phyloP scores from a whole-genome alignment of 2,888 invertebrate species.

The Troides aeacus region DNA sequence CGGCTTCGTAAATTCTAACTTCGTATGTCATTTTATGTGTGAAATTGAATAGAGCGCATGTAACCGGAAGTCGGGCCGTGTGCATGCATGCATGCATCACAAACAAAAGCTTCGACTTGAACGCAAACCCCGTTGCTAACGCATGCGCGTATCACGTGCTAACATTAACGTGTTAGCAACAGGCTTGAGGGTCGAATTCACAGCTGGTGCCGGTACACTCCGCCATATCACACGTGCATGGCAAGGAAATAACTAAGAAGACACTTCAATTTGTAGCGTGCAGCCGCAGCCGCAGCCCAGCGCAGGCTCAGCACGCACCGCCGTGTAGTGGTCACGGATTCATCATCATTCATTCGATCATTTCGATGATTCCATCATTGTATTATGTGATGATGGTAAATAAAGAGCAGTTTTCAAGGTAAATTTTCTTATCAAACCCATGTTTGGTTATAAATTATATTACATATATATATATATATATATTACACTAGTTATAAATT shows the following conservation, averaged over 20 bases:
- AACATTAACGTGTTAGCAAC: too few species aligned
- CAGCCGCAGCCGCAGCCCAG: neutral
- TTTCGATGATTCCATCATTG: neutral
- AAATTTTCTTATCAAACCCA: too few species aligned
- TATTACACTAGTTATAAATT: too few species aligned
- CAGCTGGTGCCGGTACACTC: neutral
- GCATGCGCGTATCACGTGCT: neutral
- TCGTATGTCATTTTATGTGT: neutral
- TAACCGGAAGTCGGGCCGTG: neutral
- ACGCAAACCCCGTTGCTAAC: neutral
- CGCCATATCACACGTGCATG: neutral
- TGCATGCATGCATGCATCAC: neutral
- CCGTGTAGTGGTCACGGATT: too few species aligned
- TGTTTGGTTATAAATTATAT: too few species aligned
- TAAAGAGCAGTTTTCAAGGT: too few species aligned
- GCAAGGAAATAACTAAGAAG: constrained; percentile 12
- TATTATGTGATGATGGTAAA: neutral
- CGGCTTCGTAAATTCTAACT: too few species aligned
- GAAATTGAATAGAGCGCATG: too few species aligned
- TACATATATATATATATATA: too few species aligned
- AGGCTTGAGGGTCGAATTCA: neutral
- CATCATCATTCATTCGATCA: too few species aligned
- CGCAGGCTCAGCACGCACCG: too few species aligned
- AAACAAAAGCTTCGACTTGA: neutral
- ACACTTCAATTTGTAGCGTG: constrained; percentile 17